Evolutionary conservation across 1,140 invertebrate species (phyloP), one percentile per base, ranked within the genome.

Genomic region (Anthonomus grandis): DNA sequence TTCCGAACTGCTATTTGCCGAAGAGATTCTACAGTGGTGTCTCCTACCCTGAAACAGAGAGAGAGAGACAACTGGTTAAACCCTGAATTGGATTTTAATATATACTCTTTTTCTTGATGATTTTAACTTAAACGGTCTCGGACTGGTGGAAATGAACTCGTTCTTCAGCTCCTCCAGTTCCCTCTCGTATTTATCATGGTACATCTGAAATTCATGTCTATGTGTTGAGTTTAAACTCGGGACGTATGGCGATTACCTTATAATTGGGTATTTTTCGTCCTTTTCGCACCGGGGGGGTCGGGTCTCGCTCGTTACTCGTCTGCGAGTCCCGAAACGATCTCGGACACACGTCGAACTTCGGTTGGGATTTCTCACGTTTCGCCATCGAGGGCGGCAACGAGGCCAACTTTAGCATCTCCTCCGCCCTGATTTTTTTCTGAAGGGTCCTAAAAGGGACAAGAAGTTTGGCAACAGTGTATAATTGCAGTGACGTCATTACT

Each of bases 311-410:
- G 70, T 66, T 63, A 6, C 27, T 19, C n/a, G 25, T 49, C 45
- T 37, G 25, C 21, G 69, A 59, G 46, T 66, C 62, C 37, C 65
- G 51, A 21, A 62, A 70, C 2, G 68, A 70, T 60, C 67, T 67
- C 3, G 69, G 69, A 60, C 72, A 74, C 17, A 72, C 66, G 31
- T 64, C 59, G 12, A 61, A 55, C 46, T 67, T 71, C 19, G 60
- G 60, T 48, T 57, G 72, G 0, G 73, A 62, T 52, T 75, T 78
- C 61, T 86, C 83, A 34, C 85, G 70, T 34, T 80, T 74, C 0
- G 81, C 83, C 84, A 87, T 87, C 4, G 81, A 83, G 0, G 85
- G 84, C 8, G 86, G 86, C 44, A 85, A 74, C 9, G 80, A 83
- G 1, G 85, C 79, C 3, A 76, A 78, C 55, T 81, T 81, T 55